phyloP scores from a whole-genome alignment of 2,113 vertebrate genomes.

The Carassius auratus region DNA sequence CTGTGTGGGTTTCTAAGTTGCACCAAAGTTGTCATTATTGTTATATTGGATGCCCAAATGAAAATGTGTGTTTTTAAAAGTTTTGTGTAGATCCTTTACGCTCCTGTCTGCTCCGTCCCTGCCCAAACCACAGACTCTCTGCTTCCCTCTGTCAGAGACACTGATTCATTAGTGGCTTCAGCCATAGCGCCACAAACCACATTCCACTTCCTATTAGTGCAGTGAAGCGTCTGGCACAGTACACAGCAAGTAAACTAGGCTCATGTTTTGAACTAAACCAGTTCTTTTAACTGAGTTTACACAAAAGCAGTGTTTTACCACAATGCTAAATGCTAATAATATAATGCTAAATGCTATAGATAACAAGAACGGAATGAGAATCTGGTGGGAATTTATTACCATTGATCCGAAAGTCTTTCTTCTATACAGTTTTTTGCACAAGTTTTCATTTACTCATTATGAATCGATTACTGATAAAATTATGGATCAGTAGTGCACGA shows the following conservation, averaged over 20 bases:
- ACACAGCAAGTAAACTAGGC: not conserved
- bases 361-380: not conserved
- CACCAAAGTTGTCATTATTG: slow-evolving; percentile 66
- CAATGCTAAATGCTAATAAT: slow-evolving; percentile 11
- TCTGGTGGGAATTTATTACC: not conserved
- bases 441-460: not conserved
- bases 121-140: slow-evolving; percentile 51
- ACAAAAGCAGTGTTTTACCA: not conserved
- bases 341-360: not conserved
- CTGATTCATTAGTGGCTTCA: slow-evolving; percentile 53
- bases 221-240: slow-evolving; percentile 11
- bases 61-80: slow-evolving; percentile 50
- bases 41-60: slow-evolving; percentile 57
- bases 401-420: not conserved
- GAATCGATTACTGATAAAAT: not conserved
- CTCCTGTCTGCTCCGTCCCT: slow-evolving; percentile 15
- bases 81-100: slow-evolving; percentile 16
- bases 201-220: slow-evolving; percentile 50
- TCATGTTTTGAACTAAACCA: slow-evolving; percentile 5
- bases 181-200: slow-evolving; percentile 41
- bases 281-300: not conserved
- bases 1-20: slow-evolving; percentile 53
- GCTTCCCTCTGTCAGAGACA: slow-evolving; percentile 33
- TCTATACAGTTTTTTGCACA: not conserved
- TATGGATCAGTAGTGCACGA: not conserved